These are phyloP conservation scores for Thera obeliscata DNA, from an alignment of 2,888 invertebrate genomes.

Conservation along the genomic window DNA sequence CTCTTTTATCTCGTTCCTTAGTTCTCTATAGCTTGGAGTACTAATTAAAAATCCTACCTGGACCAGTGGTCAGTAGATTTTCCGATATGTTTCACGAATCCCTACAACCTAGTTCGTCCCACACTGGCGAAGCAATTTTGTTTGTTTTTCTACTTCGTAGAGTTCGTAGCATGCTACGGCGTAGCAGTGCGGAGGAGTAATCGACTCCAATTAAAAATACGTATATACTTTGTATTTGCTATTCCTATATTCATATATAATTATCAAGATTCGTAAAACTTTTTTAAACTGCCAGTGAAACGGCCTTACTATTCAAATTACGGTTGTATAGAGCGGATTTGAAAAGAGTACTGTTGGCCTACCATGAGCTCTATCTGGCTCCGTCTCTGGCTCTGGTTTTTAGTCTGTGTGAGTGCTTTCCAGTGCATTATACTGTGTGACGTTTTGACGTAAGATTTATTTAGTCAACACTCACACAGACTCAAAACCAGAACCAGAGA, in stretches of 20 bases:
- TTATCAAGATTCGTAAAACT: conserved; percentile 13
- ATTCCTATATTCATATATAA: conserved; percentile 2
- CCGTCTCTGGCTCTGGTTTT: too few species aligned
- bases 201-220: conserved; percentile 1
- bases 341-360: too few species aligned
- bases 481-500: too few species aligned
- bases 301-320: conserved; percentile 35
- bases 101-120: background rate
- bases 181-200: background rate
- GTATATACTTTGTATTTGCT: background rate
- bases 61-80: background rate
- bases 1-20: too few species aligned
- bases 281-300: conserved; percentile 37
- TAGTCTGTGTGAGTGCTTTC: too few species aligned
- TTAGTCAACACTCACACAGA: too few species aligned
- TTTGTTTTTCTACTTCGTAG: background rate
- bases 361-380: too few species aligned
- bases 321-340: conserved; percentile 11
- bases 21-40: too few species aligned
- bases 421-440: too few species aligned
- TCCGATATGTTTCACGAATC: background rate
- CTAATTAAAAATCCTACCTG: too few species aligned
- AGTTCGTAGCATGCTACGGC: background rate
- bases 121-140: background rate
- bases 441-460: too few species aligned